phyloP scores from a whole-genome alignment of 1,140 invertebrate genomes.

The Holotrichia oblita region DNA sequence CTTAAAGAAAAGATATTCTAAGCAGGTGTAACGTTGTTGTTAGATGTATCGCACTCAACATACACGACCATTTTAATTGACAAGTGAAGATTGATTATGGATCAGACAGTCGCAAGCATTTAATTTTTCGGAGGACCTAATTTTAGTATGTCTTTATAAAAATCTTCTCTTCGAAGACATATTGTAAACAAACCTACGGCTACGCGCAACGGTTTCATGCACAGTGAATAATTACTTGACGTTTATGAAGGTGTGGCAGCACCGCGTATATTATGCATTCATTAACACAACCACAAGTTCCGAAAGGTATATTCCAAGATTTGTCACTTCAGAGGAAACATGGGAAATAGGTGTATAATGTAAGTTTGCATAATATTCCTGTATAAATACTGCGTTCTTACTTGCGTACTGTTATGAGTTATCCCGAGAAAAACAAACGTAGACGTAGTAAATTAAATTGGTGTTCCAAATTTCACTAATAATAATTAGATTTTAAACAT shows the following conservation, averaged over 20 bases:
- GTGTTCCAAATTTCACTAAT: too few species aligned
- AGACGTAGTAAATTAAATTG: background rate
- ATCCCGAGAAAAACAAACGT: background rate
- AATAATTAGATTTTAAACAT: too few species aligned
- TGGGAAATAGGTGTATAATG: background rate
- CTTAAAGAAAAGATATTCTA: conserved; percentile 8
- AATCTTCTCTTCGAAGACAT: background rate
- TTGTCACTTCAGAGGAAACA: background rate
- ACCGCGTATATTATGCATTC: background rate
- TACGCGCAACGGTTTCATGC: background rate
- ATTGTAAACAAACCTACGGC: background rate
- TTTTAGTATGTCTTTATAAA: background rate
- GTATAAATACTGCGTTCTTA: too few species aligned
- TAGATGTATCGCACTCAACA: background rate
- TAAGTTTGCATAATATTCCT: too few species aligned
- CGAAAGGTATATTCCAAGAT: background rate
- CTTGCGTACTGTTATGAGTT: too few species aligned
- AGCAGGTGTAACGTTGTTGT: background rate
- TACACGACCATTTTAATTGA: conserved; percentile 18
- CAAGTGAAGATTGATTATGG: conserved; percentile 23
- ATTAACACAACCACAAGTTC: background rate
- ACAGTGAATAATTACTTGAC: background rate
- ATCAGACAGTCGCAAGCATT: background rate
- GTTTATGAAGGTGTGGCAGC: background rate
- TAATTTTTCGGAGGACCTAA: conserved; percentile 2